Evolutionary conservation across 2,113 vertebrate species (phyloP), one percentile per base, ranked within the genome.

Genomic region (Myiagra hebetior): DNA sequence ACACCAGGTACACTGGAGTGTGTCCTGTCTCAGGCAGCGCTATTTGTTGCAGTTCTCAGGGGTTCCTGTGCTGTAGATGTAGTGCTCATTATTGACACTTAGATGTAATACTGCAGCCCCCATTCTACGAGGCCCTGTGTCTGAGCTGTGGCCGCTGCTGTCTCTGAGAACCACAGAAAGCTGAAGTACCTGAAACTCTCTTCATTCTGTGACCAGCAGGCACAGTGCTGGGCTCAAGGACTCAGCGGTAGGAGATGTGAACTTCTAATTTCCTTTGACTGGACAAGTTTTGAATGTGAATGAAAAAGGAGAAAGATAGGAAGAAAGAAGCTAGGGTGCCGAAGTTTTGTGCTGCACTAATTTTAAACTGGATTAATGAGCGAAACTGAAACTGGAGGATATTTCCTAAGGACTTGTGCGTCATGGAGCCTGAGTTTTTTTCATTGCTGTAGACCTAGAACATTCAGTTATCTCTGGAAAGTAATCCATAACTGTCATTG

Each of bases 171-270:
- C 35, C 31, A 11, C 19, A 50, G 33, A 35, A 85, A 22, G 22
- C 42, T 68, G 7, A 63, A 55, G 6, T 11, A 10, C 17, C 27
- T 35, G 47, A 86, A 83, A 63, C 3, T 9, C 33, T 1, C 16
- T 35, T 39, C 41, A 13, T 55, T 67, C 60, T 62, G 41, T 4
- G 2, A 41, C 7, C 26, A 53, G 8, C 18, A 55, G 42, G 9
- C 13, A 60, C 31, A 11, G 19, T 1, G 2, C 30, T 63, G 47
- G 13, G 30, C 47, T 57, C 42, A 49, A 41, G 28, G 47, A 11
- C n/a, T 85, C 83, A 21, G 39, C 1, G 0, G 53, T 55, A n/a
- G 0, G 2, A 59, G 39, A 59, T 14, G 4, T 12, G 16, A 77
- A n/a, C 22, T 55, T 64, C 16, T 63, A 5, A 24, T 77, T 85